Evolutionary conservation across 53 echinoderm and acorn worm species (phyloP).

Genomic region (Mesocentrotus franciscanus): DNA sequence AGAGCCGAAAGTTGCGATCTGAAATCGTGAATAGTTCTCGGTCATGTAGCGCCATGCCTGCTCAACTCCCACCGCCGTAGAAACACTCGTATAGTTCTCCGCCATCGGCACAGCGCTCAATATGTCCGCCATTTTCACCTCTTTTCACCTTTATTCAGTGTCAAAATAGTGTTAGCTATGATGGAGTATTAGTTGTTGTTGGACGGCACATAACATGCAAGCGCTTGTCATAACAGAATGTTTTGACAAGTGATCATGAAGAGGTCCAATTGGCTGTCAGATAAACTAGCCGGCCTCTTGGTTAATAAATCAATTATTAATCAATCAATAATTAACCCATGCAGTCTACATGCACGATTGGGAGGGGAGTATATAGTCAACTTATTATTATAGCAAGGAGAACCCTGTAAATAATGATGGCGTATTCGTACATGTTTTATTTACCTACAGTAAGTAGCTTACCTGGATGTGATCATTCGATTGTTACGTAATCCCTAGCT

Average conservation of each 20-base stretch:
- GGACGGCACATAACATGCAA: background rate
- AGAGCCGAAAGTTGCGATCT: constrained; percentile 75
- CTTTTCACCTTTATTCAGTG: background rate
- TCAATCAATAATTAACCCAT: constrained; percentile 1
- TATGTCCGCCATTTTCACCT: constrained; percentile 55
- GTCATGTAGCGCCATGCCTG: constrained; percentile 79
- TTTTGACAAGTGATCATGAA: background rate
- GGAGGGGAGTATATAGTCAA: background rate
- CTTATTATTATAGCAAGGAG: too few relatives aligned
- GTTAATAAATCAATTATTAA: constrained; percentile 21
- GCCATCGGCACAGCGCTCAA: background rate
- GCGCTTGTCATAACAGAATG: background rate
- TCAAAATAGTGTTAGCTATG: background rate
- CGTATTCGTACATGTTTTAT: background rate
- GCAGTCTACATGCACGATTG: background rate
- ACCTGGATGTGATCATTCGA: background rate
- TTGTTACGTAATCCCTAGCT: background rate
- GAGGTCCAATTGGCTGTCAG: background rate
- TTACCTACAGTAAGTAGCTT: background rate
- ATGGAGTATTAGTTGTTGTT: background rate
- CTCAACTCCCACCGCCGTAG: constrained; percentile 54
- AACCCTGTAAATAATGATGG: background rate
- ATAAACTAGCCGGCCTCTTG: background rate
- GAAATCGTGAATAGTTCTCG: constrained; percentile 78
- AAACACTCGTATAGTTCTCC: background rate